These are phyloP conservation scores for Dipodomys ordii DNA, from an alignment of 2,113 vertebrate genomes.

Conservation along the genomic window DNA sequence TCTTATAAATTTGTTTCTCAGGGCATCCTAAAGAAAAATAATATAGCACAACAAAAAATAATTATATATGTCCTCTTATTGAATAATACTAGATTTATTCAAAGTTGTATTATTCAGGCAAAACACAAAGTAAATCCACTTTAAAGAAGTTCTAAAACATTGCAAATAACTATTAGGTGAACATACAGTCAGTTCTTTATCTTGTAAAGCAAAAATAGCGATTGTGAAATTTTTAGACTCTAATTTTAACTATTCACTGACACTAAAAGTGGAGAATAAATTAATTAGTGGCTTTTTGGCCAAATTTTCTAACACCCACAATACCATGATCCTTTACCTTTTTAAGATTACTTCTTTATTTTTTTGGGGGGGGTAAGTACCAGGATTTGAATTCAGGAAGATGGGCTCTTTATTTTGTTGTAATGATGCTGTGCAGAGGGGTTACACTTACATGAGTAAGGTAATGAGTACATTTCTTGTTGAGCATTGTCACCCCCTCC, in stretches of 20 bases:
- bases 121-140: neutral
- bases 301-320: neutral
- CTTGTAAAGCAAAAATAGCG: neutral
- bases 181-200: neutral
- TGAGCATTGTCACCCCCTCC: no score
- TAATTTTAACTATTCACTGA: neutral
- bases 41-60: neutral
- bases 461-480: no score
- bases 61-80: neutral
- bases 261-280: neutral
- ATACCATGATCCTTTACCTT: neutral
- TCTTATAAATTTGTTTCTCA: slow-evolving; percentile 84
- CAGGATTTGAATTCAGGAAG: no score
- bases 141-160: neutral
- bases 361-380: no score
- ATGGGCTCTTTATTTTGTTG: no score
- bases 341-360: no score
- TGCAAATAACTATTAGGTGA: no score
- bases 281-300: neutral
- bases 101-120: neutral
- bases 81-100: neutral
- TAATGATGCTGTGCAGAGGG: no score
- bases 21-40: slow-evolving; percentile 80
- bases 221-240: neutral
- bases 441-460: no score